phyloP scores from a whole-genome alignment of 2,888 invertebrate species.

The Pogonocherus hispidulus region DNA sequence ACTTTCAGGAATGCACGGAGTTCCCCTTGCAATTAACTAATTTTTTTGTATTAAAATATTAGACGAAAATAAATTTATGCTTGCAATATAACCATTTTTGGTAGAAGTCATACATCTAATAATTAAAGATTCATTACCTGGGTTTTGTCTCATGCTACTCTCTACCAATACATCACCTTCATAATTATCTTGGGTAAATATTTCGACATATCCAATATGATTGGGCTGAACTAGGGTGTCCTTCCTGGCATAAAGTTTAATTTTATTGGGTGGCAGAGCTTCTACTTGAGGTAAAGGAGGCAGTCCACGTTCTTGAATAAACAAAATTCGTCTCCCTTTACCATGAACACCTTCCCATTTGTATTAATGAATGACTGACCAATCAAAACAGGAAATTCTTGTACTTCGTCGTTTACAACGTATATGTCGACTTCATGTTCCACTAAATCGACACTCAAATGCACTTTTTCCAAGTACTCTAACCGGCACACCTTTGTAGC shows the following conservation, averaged over 20 bases:
- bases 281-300: neutral
- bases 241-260: too few species aligned
- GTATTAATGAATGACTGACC: neutral
- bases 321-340: neutral
- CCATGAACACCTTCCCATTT: neutral
- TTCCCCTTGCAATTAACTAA: slow-evolving; percentile 4
- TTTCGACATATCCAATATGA: neutral
- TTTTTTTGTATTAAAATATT: neutral
- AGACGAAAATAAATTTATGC: neutral
- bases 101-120: too few species aligned
- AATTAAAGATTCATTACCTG: too few species aligned
- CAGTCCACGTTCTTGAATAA: neutral
- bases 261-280: neutral
- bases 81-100: neutral
- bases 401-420: neutral
- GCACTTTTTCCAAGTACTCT: neutral
- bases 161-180: too few species aligned
- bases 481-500: neutral
- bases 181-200: neutral
- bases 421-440: neutral
- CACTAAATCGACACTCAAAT: neutral
- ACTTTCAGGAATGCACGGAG: neutral
- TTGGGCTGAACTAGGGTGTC: neutral
- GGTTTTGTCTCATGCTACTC: too few species aligned
- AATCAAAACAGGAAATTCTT: neutral